Percentiles rank a stretch among this genome's conserved stretches.
phyloP scores from a whole-genome alignment of 1,140 invertebrate species.

The Papilio polyxenes region DNA sequence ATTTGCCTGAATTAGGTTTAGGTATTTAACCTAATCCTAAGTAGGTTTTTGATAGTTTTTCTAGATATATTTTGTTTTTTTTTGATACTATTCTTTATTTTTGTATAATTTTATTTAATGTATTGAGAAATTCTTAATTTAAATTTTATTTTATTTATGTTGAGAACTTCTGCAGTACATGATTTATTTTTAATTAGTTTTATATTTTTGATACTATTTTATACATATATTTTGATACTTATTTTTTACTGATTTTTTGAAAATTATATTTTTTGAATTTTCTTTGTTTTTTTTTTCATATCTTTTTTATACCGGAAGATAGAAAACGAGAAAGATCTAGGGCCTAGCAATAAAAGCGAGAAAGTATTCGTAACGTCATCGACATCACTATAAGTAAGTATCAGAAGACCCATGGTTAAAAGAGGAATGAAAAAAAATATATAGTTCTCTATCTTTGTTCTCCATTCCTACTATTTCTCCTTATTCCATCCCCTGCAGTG shows the following conservation, averaged over 20 bases:
- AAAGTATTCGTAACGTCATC: too few species aligned
- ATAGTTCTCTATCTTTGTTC: too few species aligned
- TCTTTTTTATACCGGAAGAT: not conserved
- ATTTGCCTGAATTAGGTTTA: not conserved
- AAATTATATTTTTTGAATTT: not conserved
- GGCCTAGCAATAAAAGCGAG: too few species aligned
- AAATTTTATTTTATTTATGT: not conserved
- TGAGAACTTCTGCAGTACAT: not conserved
- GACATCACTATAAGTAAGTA: too few species aligned
- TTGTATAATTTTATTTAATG: not conserved
- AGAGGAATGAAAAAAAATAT: too few species aligned
- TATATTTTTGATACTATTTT: slow-evolving; percentile 16
- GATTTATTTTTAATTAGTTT: not conserved
- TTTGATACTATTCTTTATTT: slow-evolving; percentile 10
- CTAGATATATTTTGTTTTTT: not conserved
- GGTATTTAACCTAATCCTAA: not conserved
- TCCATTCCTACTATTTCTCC: too few species aligned
- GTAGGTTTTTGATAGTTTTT: slow-evolving; percentile 15
- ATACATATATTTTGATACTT: slow-evolving; percentile 6
- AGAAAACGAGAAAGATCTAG: too few species aligned
- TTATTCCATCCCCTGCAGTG: too few species aligned
- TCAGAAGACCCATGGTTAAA: too few species aligned
- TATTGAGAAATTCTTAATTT: not conserved
- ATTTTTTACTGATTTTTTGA: not conserved
- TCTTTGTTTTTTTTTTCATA: not conserved